These are phyloP conservation scores for Meliscaeva auricollis DNA, from an alignment of 2,888 invertebrate genomes.

Conservation along the genomic window DNA sequence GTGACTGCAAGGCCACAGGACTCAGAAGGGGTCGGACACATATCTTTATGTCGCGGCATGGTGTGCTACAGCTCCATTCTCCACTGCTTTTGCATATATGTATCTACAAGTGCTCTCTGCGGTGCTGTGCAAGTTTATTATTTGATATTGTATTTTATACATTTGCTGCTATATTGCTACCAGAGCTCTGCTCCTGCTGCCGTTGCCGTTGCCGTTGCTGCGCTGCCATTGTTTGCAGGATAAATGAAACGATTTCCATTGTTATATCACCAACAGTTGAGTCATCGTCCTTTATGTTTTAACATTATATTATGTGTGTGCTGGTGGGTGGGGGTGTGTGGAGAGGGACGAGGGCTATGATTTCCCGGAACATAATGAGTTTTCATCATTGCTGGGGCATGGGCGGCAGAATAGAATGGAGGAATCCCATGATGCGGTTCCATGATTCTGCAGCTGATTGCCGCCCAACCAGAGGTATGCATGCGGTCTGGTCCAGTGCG, in stretches of 20 bases:
- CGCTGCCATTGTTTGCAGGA: slow-evolving; percentile 75
- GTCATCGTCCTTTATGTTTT: slow-evolving; percentile 76
- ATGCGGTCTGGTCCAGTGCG: slow-evolving; percentile 72
- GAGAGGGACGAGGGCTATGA: slow-evolving; percentile 63
- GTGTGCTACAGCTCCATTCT: slow-evolving; percentile 31
- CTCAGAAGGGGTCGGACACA: slow-evolving; percentile 64
- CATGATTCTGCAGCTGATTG: slow-evolving; percentile 73
- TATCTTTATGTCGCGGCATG: slow-evolving; percentile 37
- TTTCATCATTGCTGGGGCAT: slow-evolving; percentile 58
- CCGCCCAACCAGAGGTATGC: slow-evolving; percentile 67
- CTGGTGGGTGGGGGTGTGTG: too few species aligned
- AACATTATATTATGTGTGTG: slow-evolving; percentile 75
- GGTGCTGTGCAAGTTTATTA: slow-evolving; percentile 76
- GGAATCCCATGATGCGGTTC: slow-evolving; percentile 64
- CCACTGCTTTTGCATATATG: slow-evolving; percentile 63
- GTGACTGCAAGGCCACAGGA: slow-evolving; percentile 40
- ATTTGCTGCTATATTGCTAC: slow-evolving; percentile 59
- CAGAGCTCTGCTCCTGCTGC: slow-evolving; percentile 67
- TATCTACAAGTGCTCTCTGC: slow-evolving; percentile 76
- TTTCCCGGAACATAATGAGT: slow-evolving; percentile 73
- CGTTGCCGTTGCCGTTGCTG: slow-evolving; percentile 65
- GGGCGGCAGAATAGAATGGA: slow-evolving; percentile 9
- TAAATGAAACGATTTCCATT: slow-evolving; percentile 76
- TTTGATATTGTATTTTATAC: slow-evolving; percentile 76
- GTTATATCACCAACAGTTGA: slow-evolving; percentile 76